Conservation (phyloP, 2,888 invertebrate species). For the Agonopterix alstromeriana region DNA sequence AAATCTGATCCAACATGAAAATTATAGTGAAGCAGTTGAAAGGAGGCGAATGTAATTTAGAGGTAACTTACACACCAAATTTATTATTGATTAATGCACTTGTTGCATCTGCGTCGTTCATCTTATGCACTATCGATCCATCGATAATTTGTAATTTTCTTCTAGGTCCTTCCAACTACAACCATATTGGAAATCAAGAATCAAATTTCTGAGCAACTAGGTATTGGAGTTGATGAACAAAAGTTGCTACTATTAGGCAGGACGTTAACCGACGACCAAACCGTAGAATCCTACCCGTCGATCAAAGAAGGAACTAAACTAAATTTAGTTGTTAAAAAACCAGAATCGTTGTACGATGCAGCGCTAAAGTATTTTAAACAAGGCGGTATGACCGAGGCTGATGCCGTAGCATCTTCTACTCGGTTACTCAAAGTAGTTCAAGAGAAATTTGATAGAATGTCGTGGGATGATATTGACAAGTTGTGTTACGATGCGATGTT, state of each 20-base stretch:
- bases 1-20: conserved; percentile 73
- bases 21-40: conserved; percentile 83
- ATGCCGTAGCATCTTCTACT: conserved; percentile 78
- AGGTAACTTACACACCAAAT: conserved; percentile 59
- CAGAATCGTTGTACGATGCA: conserved; percentile 77
- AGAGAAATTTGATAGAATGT: conserved; percentile 70
- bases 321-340: conserved; percentile 83
- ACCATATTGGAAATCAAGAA: conserved; percentile 83
- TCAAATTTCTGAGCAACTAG: conserved; percentile 78
- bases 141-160: neutral
- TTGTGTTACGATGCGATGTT: conserved; percentile 55
- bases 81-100: neutral
- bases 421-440: conserved; percentile 74
- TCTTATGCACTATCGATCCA: too few species aligned
- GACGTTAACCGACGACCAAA: conserved; percentile 83
- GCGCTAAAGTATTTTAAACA: conserved; percentile 78
- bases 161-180: conserved; percentile 71
- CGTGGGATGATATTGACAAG: conserved; percentile 78
- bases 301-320: conserved; percentile 86
- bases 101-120: neutral
- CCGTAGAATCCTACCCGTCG: conserved; percentile 80
- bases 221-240: conserved; percentile 82
- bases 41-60: conserved; percentile 82
- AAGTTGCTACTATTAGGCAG: conserved; percentile 84
- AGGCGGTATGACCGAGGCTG: conserved; percentile 76